These are phyloP conservation scores for Cisticola juncidis DNA, from an alignment of 2,113 vertebrate species.

Conservation along the genomic window DNA sequence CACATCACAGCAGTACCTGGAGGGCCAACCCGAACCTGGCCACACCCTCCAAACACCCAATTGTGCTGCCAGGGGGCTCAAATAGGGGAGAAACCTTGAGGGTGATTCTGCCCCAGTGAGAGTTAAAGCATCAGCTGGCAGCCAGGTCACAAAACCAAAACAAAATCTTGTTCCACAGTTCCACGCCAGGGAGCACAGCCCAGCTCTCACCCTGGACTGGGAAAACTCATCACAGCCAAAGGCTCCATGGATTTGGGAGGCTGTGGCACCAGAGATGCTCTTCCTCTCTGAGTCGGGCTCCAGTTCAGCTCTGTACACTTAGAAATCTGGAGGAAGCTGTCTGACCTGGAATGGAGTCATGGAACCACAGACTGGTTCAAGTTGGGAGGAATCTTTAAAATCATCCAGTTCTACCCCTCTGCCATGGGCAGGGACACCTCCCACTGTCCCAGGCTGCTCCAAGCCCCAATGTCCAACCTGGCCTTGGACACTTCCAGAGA, in stretches of 20 bases:
- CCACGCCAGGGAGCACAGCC: background rate
- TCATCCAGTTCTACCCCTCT: background rate
- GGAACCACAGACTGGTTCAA: background rate
- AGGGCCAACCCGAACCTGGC: background rate
- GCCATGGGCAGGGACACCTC: background rate
- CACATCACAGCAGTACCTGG: background rate
- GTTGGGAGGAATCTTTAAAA: background rate
- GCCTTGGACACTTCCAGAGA: background rate
- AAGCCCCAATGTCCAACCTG: rapidly evolving
- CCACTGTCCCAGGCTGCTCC: rapidly evolving
- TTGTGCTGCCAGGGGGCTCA: background rate
- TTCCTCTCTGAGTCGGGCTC: background rate
- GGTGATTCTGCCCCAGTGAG: background rate
- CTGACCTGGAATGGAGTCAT: background rate
- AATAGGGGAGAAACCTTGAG: background rate
- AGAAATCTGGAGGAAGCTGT: background rate
- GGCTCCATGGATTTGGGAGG: background rate
- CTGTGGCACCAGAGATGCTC: background rate
- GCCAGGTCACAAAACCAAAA: background rate
- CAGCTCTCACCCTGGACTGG: rapidly evolving
- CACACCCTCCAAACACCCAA: rapidly evolving
- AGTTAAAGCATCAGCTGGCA: background rate
- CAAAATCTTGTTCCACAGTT: background rate
- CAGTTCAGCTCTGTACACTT: background rate
- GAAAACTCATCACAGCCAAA: background rate